Conservation (phyloP, 2,888 invertebrate species). For the Macrophya annulata region DNA sequence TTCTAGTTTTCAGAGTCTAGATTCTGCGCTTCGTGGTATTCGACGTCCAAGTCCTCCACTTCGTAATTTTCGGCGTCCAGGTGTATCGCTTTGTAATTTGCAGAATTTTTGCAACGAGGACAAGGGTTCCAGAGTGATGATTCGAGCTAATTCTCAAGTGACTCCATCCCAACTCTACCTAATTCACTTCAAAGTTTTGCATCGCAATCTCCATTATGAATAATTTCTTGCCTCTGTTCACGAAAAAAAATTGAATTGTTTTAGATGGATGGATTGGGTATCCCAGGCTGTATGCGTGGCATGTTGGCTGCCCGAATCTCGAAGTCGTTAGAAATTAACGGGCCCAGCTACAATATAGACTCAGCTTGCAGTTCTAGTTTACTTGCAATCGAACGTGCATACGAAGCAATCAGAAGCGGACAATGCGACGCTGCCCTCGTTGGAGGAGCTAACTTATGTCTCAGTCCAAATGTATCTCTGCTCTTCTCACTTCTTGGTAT, state of each 20-base stretch:
- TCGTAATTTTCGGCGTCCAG: no score
- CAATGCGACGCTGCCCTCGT: conserved; percentile 95
- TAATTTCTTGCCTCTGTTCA: no score
- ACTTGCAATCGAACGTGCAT: conserved; percentile 92
- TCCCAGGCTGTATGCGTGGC: conserved; percentile 91
- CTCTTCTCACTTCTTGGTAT: conserved; percentile 87
- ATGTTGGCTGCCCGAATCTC: conserved; percentile 97
- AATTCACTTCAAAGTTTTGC: no score
- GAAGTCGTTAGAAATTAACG: conserved; percentile 92
- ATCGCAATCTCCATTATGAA: no score
- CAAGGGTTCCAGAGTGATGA: no score
- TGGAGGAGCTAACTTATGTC: conserved; percentile 90
- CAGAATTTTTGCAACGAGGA: no score
- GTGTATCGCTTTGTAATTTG: no score
- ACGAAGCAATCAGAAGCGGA: conserved; percentile 88
- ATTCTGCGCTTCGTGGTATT: no score
- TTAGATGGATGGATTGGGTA: conserved; percentile 83
- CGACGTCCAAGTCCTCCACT: no score
- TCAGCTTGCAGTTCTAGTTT: conserved; percentile 97
- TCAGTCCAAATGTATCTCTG: conserved; percentile 92
- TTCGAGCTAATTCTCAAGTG: no score
- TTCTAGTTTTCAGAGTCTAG: no score
- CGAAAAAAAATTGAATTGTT: not conserved
- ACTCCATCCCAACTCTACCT: no score
- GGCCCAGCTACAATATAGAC: conserved; percentile 92